Evolutionary conservation across 2,797 vertebrate genomes (phyloP).

Genomic region (Phoeniculus purpureus): DNA sequence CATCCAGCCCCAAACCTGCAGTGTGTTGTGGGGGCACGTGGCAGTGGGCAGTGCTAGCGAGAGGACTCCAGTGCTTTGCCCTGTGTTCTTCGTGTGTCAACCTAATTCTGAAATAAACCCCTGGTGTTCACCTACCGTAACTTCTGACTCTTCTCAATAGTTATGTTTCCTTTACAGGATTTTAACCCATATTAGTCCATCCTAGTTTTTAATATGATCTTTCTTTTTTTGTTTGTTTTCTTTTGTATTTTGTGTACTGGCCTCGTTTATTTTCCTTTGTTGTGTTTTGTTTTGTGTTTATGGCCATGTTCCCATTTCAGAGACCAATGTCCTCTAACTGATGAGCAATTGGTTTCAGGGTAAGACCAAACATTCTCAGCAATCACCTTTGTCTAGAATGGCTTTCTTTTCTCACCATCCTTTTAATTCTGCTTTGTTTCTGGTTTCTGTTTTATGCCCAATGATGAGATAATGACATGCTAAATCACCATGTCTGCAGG

Average conservation of each 20-base stretch:
- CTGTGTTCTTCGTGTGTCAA: not conserved
- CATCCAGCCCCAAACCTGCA: not conserved
- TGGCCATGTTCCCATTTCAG: constrained; percentile 94
- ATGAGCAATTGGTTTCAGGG: constrained; percentile 96
- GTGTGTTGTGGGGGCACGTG: fast-evolving
- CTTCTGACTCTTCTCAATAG: constrained; percentile 6
- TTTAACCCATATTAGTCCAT: constrained; percentile 20
- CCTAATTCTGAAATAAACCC: not conserved
- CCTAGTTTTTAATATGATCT: constrained; percentile 60
- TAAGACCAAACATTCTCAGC: constrained; percentile 89
- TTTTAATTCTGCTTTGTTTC: constrained; percentile 74
- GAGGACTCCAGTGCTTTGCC: not conserved
- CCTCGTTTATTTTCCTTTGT: constrained; percentile 72
- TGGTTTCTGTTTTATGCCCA: constrained; percentile 62
- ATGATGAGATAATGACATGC: constrained; percentile 61
- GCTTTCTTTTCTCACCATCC: constrained; percentile 78
- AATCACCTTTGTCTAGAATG: constrained; percentile 84
- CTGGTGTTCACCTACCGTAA: constrained; percentile 1
- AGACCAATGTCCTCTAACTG: constrained; percentile 92
- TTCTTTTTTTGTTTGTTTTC: not conserved
- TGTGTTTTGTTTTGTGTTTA: constrained; percentile 86
- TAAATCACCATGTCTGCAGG: constrained; percentile 36
- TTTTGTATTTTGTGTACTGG: constrained; percentile 74
- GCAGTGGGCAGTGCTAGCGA: not conserved
- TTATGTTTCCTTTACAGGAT: not conserved